phyloP scores from a whole-genome alignment of 2,797 vertebrate species.

The Clarias laeviceps region DNA sequence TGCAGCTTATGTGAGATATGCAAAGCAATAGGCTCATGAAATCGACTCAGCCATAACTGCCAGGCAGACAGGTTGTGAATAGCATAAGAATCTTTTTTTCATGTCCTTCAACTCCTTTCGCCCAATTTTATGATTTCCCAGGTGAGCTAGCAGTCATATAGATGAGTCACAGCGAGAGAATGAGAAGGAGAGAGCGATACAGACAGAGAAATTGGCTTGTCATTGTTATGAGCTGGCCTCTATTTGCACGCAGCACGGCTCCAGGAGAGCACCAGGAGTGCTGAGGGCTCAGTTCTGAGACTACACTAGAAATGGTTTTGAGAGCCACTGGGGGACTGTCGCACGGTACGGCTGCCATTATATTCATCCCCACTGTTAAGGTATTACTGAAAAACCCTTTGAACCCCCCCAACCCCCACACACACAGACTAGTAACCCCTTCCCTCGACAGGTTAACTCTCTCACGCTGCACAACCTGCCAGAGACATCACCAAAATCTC shows the following conservation, averaged over 20 bases:
- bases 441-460: constrained; percentile 27
- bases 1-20: constrained; percentile 6
- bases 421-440: constrained; percentile 8
- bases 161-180: constrained; percentile 28
- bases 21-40: background rate
- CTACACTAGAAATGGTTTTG: background rate
- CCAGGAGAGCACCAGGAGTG: constrained; percentile 27
- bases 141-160: constrained; percentile 32
- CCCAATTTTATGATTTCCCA: constrained; percentile 44
- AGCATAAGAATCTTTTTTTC: constrained; percentile 14
- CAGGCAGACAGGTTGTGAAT: background rate
- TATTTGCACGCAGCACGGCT: constrained; percentile 27
- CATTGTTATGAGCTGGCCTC: constrained; percentile 34
- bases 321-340: constrained; percentile 11
- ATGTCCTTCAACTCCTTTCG: constrained; percentile 32
- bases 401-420: too few species aligned
- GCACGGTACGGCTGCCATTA: background rate
- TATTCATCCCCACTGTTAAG: constrained; percentile 16
- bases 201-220: constrained; percentile 35
- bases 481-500: constrained; percentile 38
- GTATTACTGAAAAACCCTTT: constrained; percentile 33
- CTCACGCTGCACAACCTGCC: constrained; percentile 18
- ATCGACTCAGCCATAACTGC: constrained; percentile 20
- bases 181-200: constrained; percentile 8
- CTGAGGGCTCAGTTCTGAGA: background rate